These are phyloP conservation scores for Holothuria leucospilota DNA, from an alignment of 53 echinoderm and acorn worm genomes.

Conservation along the genomic window DNA sequence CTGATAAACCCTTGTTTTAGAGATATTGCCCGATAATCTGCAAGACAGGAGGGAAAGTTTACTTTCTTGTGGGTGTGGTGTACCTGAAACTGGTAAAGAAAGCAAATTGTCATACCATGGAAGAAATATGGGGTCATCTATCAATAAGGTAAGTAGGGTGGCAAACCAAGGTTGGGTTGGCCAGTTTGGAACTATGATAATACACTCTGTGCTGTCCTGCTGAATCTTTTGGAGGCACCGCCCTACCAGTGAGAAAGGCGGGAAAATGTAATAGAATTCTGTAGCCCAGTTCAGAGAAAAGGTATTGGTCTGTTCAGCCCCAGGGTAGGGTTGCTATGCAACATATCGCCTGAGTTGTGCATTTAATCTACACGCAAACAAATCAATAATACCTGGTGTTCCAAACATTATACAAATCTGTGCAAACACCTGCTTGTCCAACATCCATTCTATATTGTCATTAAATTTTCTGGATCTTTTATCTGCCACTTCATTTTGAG, in stretches of 20 bases:
- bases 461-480: constrained; percentile 52
- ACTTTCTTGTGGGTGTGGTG: constrained; percentile 30
- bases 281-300: constrained; percentile 58
- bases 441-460: constrained; percentile 55
- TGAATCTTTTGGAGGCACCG: constrained; percentile 51
- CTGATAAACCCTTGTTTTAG: not conserved
- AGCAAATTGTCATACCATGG: not conserved
- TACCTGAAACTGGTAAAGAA: constrained; percentile 13
- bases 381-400: constrained; percentile 50
- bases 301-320: constrained; percentile 55
- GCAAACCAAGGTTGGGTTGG: constrained; percentile 66
- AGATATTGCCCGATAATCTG: constrained; percentile 38
- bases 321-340: constrained; percentile 67
- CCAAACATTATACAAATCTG: constrained; percentile 6
- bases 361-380: constrained; percentile 66
- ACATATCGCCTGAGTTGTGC: constrained; percentile 58
- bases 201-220: constrained; percentile 40
- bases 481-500: constrained; percentile 60
- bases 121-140: not conserved
- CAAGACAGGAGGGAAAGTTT: constrained; percentile 40
- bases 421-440: constrained; percentile 12
- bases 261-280: constrained; percentile 56
- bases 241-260: constrained; percentile 52
- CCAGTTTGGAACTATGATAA: constrained; percentile 64
- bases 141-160: not conserved